phyloP scores from a whole-genome alignment of 2,797 vertebrate genomes.

The Malacoraja senta region DNA sequence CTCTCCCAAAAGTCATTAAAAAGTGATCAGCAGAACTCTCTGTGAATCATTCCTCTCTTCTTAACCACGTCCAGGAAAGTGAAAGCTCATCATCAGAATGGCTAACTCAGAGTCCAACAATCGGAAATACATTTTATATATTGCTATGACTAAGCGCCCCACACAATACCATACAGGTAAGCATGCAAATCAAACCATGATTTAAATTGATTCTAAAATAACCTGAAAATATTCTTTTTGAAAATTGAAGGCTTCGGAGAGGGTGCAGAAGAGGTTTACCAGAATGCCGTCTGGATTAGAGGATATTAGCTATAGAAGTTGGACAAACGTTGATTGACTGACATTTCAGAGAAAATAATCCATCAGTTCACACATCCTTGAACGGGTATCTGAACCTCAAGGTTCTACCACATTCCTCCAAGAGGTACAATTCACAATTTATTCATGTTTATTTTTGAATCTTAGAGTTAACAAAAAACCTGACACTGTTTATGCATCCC shows the following conservation, averaged over 20 bases:
- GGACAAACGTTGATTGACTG: too few relatives aligned
- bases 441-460: neutral
- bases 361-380: neutral
- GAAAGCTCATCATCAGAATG: neutral
- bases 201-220: neutral
- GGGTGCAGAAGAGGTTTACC: too few relatives aligned
- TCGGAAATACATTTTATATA: neutral
- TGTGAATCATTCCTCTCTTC: neutral
- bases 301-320: too few relatives aligned
- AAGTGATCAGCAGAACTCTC: neutral
- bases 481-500: too few relatives aligned
- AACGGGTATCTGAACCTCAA: neutral
- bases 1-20: too few relatives aligned
- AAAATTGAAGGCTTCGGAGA: neutral
- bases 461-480: neutral
- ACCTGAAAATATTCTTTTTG: neutral
- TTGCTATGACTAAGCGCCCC: neutral
- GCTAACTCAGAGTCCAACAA: neutral
- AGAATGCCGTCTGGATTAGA: too few relatives aligned
- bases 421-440: neutral
- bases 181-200: neutral
- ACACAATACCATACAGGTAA: neutral
- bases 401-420: neutral
- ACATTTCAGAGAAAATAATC: too few relatives aligned
- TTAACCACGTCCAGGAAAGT: neutral